A percentile compares a stretch with the other conserved stretches of the same genome.
These are phyloP conservation scores for Oenanthe melanoleuca DNA, from an alignment of 2,113 vertebrate species.

Conservation along the genomic window DNA sequence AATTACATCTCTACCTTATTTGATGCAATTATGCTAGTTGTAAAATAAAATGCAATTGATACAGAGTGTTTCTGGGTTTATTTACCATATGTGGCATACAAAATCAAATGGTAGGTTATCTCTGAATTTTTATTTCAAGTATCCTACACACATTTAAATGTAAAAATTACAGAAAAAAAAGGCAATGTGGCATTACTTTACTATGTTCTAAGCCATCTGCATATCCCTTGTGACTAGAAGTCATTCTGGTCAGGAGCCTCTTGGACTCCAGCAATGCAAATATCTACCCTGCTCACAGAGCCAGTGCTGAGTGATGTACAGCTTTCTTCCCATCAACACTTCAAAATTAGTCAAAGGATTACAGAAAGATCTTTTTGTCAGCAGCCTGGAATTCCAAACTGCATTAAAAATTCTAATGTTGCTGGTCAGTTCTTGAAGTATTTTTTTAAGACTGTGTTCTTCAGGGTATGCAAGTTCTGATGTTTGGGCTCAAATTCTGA, in stretches of 20 bases:
- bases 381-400: not conserved
- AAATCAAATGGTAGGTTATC: not conserved
- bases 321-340: not conserved
- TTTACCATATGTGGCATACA: not conserved
- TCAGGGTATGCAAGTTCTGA: not conserved
- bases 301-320: not conserved
- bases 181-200: not conserved
- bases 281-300: not conserved
- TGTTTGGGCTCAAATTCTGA: not conserved
- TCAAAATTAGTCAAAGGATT: not conserved
- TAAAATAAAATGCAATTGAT: slow-evolving; percentile 17
- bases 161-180: not conserved
- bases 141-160: not conserved
- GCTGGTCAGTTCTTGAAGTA: not conserved
- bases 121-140: slow-evolving; percentile 32
- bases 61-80: not conserved
- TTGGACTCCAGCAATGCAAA: not conserved
- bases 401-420: not conserved
- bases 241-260: not conserved
- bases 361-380: not conserved
- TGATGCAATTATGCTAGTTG: not conserved
- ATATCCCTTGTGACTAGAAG: not conserved
- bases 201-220: not conserved
- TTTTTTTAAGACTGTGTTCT: not conserved
- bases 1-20: not conserved